Evolutionary conservation across 2,113 vertebrate species (phyloP), one percentile per base, ranked within the genome.

Genomic region (Psittacula cyanocephala): DNA sequence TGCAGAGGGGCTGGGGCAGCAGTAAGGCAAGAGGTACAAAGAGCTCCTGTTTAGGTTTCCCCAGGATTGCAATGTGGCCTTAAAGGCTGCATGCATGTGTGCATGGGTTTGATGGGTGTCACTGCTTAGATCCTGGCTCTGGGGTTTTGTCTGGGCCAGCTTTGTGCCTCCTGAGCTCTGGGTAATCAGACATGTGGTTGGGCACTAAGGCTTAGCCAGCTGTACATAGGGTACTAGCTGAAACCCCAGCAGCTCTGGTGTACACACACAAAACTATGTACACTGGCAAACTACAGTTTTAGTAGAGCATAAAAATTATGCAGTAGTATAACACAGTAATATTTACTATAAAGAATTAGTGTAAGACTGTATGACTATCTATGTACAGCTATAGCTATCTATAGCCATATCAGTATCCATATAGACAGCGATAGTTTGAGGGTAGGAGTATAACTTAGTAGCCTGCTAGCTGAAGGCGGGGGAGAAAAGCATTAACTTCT

Each of bases 181-280:
- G 46, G 29, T 47, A 33, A 64, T 59, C 2, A 4, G 46, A 33
- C 43, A 25, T 6, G 39, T 2, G 1, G 29, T 9, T 1, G 2
- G 35, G 39, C 57, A 17, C 2, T 3, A 7, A 35, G 77, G 23
- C 29, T 4, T 22, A 31, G 41, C 49, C 75, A 67, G 39, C 46
- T 18, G 35, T 25, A 31, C 0, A 0, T 3, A 11, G 52, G 46
- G 14, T 49, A 28, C 7, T 11, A 49, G 50, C 23, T 1, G 0
- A 69, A 86, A 82, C 37, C 18, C 43, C 10, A 33, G 35, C 39
- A 59, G 27, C 67, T 49, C 19, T 59, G 49, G 10, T 53, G 49
- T 79, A 18, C 12, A 20, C 17, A 23, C 31, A 41, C 22, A 77
- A 5, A 63, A 22, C 52, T 33, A 5, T 12, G 35, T 71, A 7